Conservation (phyloP, 1,140 invertebrate genomes). For the Zaprionus ghesquierei region DNA sequence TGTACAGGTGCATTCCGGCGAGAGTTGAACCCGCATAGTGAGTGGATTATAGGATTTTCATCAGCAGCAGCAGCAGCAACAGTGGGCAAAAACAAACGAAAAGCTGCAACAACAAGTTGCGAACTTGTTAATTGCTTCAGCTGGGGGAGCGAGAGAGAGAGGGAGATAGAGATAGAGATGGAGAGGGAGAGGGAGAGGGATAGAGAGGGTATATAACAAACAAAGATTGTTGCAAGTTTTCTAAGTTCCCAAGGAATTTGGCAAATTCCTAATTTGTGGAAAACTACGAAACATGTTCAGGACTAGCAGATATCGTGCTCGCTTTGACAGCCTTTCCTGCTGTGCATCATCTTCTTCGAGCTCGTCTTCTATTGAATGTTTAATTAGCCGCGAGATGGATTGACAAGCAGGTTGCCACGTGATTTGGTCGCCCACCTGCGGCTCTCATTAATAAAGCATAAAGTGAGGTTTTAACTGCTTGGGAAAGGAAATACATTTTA, state of each 20-base stretch:
- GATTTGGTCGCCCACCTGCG: conserved; percentile 34
- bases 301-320: background rate
- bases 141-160: background rate
- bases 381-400: conserved; percentile 59
- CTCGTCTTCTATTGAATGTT: conserved; percentile 48
- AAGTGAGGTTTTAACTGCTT: conserved; percentile 7
- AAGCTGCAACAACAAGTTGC: conserved; percentile 3
- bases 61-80: background rate
- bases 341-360: background rate
- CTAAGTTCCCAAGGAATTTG: background rate
- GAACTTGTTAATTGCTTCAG: conserved; percentile 36
- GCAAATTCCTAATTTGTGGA: background rate
- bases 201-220: no score
- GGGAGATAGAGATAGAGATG: background rate
- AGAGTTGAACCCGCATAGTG: conserved; percentile 26
- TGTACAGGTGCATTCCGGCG: conserved; percentile 36
- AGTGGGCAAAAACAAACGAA: conserved; percentile 16
- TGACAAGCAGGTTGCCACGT: conserved; percentile 65
- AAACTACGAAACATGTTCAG: background rate
- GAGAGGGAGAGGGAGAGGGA: background rate
- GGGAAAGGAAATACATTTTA: background rate
- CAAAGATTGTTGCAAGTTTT: background rate
- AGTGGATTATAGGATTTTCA: conserved; percentile 32
- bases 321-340: background rate
- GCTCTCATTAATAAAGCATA: conserved; percentile 68